A percentile compares a stretch with the other conserved stretches of the same genome.
Evolutionary conservation across 1,140 invertebrate species (phyloP).

Genomic region (Dinoponera quadriceps): DNA sequence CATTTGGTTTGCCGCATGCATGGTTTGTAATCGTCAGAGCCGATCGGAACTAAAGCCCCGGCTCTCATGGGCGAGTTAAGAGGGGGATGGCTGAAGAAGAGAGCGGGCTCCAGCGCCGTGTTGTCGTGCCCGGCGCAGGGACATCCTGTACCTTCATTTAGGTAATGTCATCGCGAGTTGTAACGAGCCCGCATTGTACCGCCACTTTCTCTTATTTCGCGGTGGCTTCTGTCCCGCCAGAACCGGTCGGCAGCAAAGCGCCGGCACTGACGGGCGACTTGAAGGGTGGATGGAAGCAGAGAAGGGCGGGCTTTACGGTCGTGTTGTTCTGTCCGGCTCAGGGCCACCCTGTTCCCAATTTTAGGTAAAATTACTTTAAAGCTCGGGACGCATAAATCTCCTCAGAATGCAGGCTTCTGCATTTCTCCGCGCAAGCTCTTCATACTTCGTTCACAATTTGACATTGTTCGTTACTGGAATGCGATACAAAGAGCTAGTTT

Average conservation of each 20-base stretch:
- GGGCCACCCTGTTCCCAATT: slow-evolving; percentile 85
- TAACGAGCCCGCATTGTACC: slow-evolving; percentile 30
- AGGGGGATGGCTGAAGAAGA: slow-evolving; percentile 80
- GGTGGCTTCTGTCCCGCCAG: slow-evolving; percentile 81
- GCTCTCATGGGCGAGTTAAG: slow-evolving; percentile 86
- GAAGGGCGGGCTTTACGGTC: slow-evolving; percentile 79
- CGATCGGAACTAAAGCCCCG: slow-evolving; percentile 89
- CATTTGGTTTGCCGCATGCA: slow-evolving; percentile 32
- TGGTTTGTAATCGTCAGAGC: slow-evolving; percentile 85
- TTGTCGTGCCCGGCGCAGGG: slow-evolving; percentile 89
- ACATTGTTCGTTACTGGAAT: background rate
- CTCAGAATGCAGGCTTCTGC: background rate
- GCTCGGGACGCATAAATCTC: background rate
- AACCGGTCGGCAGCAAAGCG: slow-evolving; percentile 89
- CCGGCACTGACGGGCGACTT: slow-evolving; percentile 87
- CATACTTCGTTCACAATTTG: no score
- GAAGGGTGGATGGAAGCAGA: slow-evolving; percentile 81
- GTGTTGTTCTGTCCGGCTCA: slow-evolving; percentile 88
- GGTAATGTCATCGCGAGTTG: slow-evolving; percentile 80
- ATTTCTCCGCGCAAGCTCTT: background rate
- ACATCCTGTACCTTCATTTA: slow-evolving; percentile 84
- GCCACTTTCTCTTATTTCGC: slow-evolving; percentile 4
- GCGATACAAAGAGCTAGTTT: no score
- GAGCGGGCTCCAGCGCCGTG: slow-evolving; percentile 82
- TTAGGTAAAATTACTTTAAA: slow-evolving; percentile 79